Conservation (phyloP, 53 echinoderm and acorn worm species). For the Paracentrotus lividus region DNA sequence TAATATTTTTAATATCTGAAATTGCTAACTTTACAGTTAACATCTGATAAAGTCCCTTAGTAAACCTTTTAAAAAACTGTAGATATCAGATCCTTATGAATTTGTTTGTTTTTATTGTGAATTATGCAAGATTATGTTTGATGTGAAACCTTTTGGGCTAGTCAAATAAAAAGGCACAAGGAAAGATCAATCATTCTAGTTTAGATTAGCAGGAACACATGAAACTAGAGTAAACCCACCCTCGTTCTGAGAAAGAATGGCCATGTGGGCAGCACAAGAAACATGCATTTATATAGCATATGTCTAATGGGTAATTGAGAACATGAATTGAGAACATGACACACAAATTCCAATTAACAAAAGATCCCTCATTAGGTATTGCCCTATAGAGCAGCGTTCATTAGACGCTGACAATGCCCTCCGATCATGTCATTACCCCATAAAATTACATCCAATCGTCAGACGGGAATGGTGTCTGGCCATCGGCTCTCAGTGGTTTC, state of each 20-base stretch:
- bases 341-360: constrained; percentile 56
- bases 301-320: not conserved
- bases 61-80: no score
- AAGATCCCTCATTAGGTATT: constrained; percentile 25
- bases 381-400: constrained; percentile 30
- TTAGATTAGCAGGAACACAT: not conserved
- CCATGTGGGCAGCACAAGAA: not conserved
- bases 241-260: not conserved
- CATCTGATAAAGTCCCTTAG: no score
- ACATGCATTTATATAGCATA: not conserved
- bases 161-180: not conserved
- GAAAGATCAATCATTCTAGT: not conserved
- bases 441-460: constrained; percentile 43
- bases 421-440: constrained; percentile 53
- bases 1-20: no score
- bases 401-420: constrained; percentile 44
- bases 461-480: constrained; percentile 30
- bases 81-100: no score
- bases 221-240: not conserved
- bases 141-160: no score
- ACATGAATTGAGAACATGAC: constrained; percentile 21
- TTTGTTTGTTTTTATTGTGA: no score
- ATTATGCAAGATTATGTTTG: no score
- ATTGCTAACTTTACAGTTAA: no score
- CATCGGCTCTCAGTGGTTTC: not conserved